Conservation (phyloP, 2,113 vertebrate species). For the Calypte anna region DNA sequence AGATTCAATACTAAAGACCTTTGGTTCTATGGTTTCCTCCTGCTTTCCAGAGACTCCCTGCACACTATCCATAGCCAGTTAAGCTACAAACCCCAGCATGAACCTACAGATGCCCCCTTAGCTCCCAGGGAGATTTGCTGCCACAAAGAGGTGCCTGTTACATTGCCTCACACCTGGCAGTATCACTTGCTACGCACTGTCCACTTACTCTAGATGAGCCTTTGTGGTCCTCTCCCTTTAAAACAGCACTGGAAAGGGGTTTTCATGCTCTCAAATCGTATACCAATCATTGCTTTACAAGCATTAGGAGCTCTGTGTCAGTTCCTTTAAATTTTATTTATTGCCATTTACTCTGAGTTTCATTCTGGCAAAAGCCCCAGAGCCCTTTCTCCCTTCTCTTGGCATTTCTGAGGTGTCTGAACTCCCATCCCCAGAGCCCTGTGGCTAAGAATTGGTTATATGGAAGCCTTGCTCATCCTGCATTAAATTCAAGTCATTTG, state of each 20-base stretch:
- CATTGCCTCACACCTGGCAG: accelerated
- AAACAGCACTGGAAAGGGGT: neutral
- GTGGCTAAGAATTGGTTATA: accelerated
- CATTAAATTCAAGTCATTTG: neutral
- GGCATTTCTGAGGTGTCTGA: accelerated
- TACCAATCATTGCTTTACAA: neutral
- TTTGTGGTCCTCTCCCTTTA: neutral
- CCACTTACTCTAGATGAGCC: too few species aligned
- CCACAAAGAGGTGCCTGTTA: too few species aligned
- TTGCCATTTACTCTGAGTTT: neutral
- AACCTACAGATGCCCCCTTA: accelerated
- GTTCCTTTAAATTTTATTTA: neutral
- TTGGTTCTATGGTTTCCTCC: accelerated
- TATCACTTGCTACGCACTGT: accelerated
- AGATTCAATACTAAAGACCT: accelerated
- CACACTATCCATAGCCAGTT: accelerated
- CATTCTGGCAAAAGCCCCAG: neutral
- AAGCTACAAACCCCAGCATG: accelerated
- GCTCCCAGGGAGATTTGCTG: accelerated
- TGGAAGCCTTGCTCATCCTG: accelerated
- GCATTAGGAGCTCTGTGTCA: neutral
- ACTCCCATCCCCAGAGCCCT: accelerated
- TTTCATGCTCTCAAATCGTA: neutral
- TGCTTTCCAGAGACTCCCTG: neutral
- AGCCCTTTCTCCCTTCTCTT: neutral